These are phyloP conservation scores for Mnemiopsis leidyi DNA, from an alignment of 37 sponge, comb jelly and placozoan species.

Conservation along the genomic window DNA sequence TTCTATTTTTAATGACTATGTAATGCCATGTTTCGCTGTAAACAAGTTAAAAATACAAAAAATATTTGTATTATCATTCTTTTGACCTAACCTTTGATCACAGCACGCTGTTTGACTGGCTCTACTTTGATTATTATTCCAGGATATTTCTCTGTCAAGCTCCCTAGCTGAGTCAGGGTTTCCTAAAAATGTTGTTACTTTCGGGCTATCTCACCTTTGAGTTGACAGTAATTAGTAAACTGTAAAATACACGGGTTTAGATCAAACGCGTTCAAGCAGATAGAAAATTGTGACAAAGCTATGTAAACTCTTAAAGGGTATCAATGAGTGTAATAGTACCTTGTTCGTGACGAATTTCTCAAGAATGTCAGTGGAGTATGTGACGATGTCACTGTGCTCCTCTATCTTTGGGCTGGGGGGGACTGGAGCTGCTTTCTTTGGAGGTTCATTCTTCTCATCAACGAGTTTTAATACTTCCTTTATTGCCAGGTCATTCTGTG, in stretches of 20 bases:
- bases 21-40: too few relatives aligned
- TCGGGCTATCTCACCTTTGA: too few relatives aligned
- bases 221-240: too few relatives aligned
- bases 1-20: too few relatives aligned
- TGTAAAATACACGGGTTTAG: too few relatives aligned
- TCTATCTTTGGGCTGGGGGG: not conserved
- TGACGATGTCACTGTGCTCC: not conserved
- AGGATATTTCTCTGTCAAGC: not conserved
- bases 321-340: too few relatives aligned
- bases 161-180: not conserved
- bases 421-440: not conserved
- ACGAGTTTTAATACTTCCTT: constrained; percentile 38
- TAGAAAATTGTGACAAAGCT: too few relatives aligned
- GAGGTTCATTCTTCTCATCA: not conserved
- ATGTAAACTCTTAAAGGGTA: too few relatives aligned
- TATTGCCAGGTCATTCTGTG: constrained; percentile 40
- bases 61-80: too few relatives aligned
- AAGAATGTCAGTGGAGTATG: constrained; percentile 39
- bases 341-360: constrained; percentile 21
- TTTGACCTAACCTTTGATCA: constrained; percentile 42
- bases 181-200: too few relatives aligned
- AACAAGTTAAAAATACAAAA: too few relatives aligned
- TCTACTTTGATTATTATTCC: not conserved
- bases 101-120: constrained; percentile 3
- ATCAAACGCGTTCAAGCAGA: too few relatives aligned